These are phyloP conservation scores for Bujurquina vittata DNA, from an alignment of 2,113 vertebrate species.

Conservation along the genomic window DNA sequence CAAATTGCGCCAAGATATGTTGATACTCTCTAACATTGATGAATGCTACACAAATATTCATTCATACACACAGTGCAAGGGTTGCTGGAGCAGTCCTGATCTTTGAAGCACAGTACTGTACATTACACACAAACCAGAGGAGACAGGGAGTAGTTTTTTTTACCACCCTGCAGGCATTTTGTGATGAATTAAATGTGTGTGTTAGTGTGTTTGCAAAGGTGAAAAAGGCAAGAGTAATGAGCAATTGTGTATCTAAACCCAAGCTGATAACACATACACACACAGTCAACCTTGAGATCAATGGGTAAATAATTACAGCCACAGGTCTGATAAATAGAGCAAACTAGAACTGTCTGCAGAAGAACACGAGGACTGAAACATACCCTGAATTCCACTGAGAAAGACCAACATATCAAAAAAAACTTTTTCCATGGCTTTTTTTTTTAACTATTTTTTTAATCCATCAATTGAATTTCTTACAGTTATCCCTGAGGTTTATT, in stretches of 20 bases:
- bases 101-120: neutral
- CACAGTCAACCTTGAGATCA: neutral
- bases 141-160: neutral
- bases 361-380: neutral
- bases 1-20: neutral
- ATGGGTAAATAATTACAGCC: neutral
- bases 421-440: neutral
- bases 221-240: neutral
- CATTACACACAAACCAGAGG: neutral
- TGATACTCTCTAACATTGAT: too few species aligned
- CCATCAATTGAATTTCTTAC: too few species aligned
- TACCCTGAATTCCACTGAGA: neutral
- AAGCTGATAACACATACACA: neutral
- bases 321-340: neutral
- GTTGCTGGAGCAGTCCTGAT: neutral
- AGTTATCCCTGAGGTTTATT: too few species aligned
- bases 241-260: neutral
- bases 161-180: neutral
- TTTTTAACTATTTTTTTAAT: too few species aligned
- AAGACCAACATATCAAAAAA: neutral
- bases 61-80: neutral
- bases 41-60: too few species aligned
- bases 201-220: neutral
- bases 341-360: neutral
- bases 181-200: neutral